phyloP scores from a whole-genome alignment of 2,797 vertebrate species.

The Knipowitschia caucasica region DNA sequence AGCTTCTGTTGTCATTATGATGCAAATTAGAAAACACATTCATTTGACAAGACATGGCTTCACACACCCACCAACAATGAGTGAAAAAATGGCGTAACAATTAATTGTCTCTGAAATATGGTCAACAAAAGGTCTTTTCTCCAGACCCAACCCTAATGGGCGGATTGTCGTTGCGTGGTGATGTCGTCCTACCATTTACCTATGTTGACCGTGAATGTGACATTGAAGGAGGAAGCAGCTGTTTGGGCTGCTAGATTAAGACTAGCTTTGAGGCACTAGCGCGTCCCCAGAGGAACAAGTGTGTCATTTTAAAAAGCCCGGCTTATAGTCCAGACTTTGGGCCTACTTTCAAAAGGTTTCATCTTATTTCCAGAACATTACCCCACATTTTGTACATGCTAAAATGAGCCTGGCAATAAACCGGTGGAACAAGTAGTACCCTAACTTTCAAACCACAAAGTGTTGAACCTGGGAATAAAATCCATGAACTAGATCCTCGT shows the following conservation, averaged over 20 bases:
- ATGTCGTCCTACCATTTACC: constrained; percentile 50
- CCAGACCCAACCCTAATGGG: constrained; percentile 22
- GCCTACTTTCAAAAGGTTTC: constrained; percentile 41
- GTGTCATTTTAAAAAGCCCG: constrained; percentile 13
- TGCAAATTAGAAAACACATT: no score
- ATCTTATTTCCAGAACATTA: constrained; percentile 48
- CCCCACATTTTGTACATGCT: background rate
- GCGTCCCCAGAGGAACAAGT: constrained; percentile 21
- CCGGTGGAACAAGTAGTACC: background rate
- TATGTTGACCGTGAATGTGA: constrained; percentile 53
- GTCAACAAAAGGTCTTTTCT: no score
- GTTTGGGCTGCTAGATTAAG: constrained; percentile 64
- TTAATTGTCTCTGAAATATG: no score
- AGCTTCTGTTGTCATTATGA: no score
- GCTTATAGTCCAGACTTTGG: constrained; percentile 19
- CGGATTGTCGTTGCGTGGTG: constrained; percentile 44
- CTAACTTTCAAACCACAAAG: no score
- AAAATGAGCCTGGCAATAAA: background rate
- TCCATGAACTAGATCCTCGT: no score
- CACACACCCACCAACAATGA: no score
- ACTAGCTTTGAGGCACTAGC: constrained; percentile 50
- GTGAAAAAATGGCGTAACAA: no score
- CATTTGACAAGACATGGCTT: no score
- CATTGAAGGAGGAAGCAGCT: constrained; percentile 57
- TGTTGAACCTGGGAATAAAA: no score